Percentiles rank a stretch among this genome's conserved stretches.
phyloP scores from a whole-genome alignment of 2,888 invertebrate genomes.

The Xanthostigma xanthostigma region DNA sequence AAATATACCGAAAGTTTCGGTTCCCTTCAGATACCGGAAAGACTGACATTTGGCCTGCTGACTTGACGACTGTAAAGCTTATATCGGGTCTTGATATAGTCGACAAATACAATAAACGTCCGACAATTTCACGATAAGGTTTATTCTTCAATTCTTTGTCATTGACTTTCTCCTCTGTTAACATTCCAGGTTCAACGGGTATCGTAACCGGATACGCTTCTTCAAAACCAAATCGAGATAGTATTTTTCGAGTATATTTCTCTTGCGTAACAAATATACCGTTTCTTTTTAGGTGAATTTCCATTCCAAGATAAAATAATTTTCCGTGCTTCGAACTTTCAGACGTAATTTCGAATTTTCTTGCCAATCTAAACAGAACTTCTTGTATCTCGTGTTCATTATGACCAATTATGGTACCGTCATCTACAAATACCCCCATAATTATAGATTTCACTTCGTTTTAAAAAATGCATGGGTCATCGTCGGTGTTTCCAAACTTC shows the following conservation, averaged over 20 bases:
- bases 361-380: not conserved
- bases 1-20: too few relatives aligned
- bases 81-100: too few relatives aligned
- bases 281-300: too few relatives aligned
- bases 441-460: constrained; percentile 11
- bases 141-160: too few relatives aligned
- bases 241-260: too few relatives aligned
- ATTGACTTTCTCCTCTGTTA: too few relatives aligned
- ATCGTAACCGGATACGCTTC: too few relatives aligned
- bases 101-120: too few relatives aligned
- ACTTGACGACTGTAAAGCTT: constrained; percentile 11
- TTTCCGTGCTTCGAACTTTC: constrained; percentile 2
- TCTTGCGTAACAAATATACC: too few relatives aligned
- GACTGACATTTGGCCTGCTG: not conserved
- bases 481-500: constrained; percentile 13
- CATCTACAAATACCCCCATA: constrained; percentile 13
- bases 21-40: not conserved
- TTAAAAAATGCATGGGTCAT: constrained; percentile 17
- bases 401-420: constrained; percentile 12
- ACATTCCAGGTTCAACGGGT: too few relatives aligned
- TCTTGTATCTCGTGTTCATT: not conserved
- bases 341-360: not conserved
- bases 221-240: too few relatives aligned
- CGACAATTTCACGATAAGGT: too few relatives aligned
- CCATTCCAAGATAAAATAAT: constrained; percentile 13